Base-by-base conservation (phyloP, 2,888 invertebrate species). In the Acrobasis repandana region DNA sequence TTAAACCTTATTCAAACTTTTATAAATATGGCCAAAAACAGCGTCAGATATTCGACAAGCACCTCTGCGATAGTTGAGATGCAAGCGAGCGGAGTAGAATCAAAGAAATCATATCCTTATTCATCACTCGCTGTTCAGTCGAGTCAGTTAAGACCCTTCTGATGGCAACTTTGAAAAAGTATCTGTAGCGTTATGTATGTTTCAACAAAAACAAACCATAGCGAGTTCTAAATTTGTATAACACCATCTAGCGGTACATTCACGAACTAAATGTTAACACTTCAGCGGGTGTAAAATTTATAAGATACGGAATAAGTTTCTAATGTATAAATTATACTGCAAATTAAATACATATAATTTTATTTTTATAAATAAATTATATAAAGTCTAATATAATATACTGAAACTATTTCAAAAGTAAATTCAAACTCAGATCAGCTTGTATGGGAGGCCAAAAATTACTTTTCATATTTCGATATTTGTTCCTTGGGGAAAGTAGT, bases 91-190 rank as follows among this genome's bases (percentile, higher is more conserved):
- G 85, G 78, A 74, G 67, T 70, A 67, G 70, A 88, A 87, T 88
- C 87, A 88, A 73, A 65, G 64, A 72, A 77, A 76, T 86, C 85
- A 86, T 86, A 72, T 85, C 86, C 85, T 63, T 79, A 61, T 67
- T 89, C 90, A 90, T 90, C 90, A 92, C 71, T 75, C 90, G 85
- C 91, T 90, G 90, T 90, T 90, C 90, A 90, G 90, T 91, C 90
- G 89, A 91, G 90, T 90, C 90, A 90, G 90, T 90, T 90, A 89
- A 88, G 89, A 90, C 90, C 90, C 76, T 82, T 64, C 80, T 81
- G 80, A 81, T 80, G 79, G 79, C 79, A 79, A 68, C 9, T 56
- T 1, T 10, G 11, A 4, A 28, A 38, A 0, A 0, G 1, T 6
- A 14, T 10, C 4, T 43, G n/a, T 8, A 50, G 16, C 10, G 0